Base-by-base conservation (phyloP, 2,113 vertebrate species). In the Abramis brama region DNA sequence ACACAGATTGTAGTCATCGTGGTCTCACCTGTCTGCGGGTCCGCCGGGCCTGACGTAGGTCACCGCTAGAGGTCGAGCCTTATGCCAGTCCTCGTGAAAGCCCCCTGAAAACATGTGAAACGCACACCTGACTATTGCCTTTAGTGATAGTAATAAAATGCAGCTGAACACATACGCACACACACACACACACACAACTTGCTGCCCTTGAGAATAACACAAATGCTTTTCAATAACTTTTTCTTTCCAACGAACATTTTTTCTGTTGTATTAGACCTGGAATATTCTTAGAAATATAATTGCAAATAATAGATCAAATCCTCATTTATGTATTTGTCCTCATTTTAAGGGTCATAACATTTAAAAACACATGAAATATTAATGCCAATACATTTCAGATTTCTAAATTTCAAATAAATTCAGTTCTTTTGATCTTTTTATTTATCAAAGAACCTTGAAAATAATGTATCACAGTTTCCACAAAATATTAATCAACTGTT, bases 71-170 rank as follows among this genome's bases (percentile, higher is more conserved):
- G 98, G 96, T 83, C 97, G 96, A 86, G 97, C 97, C 92, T 97
- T 97, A 88, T 97, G 96, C 95, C 96, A 96, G 79, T 99, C 97
- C 92, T 99, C 98, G 9, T 99, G 98, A 86, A 97, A 97, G 66
- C 98, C 98, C 79, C 98, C 98, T 99, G 87, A 23, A 94, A 93
- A 1, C 64, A 83, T 25, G 68, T 55, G 33, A 77, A 85, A 62
- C 11, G 17, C n/a, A 82, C 76, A 74, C 68, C 79, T 82, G 62
- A 82, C 45, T 2, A 45, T 19, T 47, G 47, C 60, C 79, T 33
- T 82, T 33, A 68, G 62, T 23, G 8, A 45, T 21, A 52, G 45
- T 23, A 15, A 45, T 68, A 70, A 78, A 47, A 59, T 39, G 36
- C 47, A 83, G 27, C 79, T 15, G n/a, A 77, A 85, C 25, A 84